Evolutionary conservation across 2,888 invertebrate species (phyloP).

Genomic region (Clunio marinus): DNA sequence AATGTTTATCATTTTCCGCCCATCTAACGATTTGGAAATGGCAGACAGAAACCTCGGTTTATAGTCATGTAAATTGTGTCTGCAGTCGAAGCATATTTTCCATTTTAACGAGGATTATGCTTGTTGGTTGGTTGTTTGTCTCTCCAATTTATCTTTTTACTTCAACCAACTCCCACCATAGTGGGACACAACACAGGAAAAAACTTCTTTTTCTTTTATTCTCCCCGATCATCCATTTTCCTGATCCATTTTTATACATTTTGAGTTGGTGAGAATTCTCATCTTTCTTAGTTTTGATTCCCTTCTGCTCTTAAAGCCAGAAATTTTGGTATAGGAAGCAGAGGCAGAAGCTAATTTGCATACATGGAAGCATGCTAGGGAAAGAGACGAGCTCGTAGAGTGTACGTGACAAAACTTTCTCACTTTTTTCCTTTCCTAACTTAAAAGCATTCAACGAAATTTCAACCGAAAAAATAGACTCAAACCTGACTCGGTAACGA

Average conservation of each 20-base stretch:
- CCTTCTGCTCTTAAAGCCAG: too few relatives aligned
- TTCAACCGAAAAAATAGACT: slow-evolving; percentile 9
- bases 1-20: slow-evolving; percentile 2
- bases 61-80: slow-evolving; percentile 12
- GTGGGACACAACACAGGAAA: neutral
- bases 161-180: neutral
- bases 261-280: slow-evolving; percentile 3
- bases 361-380: slow-evolving; percentile 23
- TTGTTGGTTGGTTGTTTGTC: slow-evolving; percentile 2
- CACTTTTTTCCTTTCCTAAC: slow-evolving; percentile 3
- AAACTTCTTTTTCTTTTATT: neutral
- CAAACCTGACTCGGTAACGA: slow-evolving; percentile 2
- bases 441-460: neutral
- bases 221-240: neutral
- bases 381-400: neutral
- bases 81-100: slow-evolving; percentile 28
- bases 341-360: slow-evolving; percentile 26
- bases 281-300: neutral
- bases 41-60: slow-evolving; percentile 8
- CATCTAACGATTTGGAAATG: neutral
- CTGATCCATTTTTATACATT: neutral
- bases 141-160: neutral
- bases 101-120: slow-evolving; percentile 25
- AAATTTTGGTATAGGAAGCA: neutral
- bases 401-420: slow-evolving; percentile 30